Evolutionary conservation across 2,113 vertebrate species (phyloP).

Genomic region (Phylloscopus whistleri): DNA sequence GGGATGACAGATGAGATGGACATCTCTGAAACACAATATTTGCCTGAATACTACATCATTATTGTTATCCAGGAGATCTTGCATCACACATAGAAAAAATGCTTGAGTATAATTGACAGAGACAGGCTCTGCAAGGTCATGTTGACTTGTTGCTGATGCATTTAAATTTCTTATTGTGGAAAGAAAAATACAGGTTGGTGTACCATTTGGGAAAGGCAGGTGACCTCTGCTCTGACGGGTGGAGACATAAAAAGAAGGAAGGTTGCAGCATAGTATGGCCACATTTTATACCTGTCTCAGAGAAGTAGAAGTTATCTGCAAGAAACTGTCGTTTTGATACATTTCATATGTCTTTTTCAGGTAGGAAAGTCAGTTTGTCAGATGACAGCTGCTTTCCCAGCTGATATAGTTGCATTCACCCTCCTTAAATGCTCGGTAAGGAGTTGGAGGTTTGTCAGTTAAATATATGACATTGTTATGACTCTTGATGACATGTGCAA

Average conservation of each 20-base stretch:
- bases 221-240: not conserved
- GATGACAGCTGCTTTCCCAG: not conserved
- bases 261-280: not conserved
- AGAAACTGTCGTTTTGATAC: not conserved
- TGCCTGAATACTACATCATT: not conserved
- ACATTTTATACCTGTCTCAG: not conserved
- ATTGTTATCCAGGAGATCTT: not conserved
- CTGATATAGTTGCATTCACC: slow-evolving; percentile 1
- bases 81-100: not conserved
- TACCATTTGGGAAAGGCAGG: not conserved
- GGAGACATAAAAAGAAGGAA: not conserved
- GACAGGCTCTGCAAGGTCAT: not conserved
- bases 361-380: not conserved
- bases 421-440: not conserved
- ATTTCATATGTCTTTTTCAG: slow-evolving; percentile 9
- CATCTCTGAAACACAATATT: not conserved
- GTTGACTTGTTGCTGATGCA: not conserved
- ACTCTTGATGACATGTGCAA: slow-evolving; percentile 22
- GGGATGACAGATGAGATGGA: not conserved
- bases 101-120: not conserved
- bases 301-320: not conserved
- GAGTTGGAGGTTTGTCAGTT: slow-evolving; percentile 17
- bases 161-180: not conserved
- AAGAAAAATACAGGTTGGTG: not conserved
- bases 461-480: slow-evolving; percentile 37